Conservation (phyloP, 1,140 invertebrate species). For the Acromyrmex echinatior region DNA sequence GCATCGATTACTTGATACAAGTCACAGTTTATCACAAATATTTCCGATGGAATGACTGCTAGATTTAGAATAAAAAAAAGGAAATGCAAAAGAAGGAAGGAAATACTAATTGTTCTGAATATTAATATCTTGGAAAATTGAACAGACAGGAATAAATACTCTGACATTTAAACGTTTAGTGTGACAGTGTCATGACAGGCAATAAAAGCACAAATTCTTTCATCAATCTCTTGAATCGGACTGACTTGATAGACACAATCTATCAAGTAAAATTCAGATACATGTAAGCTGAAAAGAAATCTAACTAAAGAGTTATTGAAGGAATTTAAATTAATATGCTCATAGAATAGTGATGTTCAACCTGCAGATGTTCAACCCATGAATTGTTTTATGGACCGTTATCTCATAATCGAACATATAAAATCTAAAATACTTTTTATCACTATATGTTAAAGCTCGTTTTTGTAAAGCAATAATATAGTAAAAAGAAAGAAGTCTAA, state of each 20-base stretch:
- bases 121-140: constrained; percentile 50
- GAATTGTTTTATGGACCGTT: too few relatives aligned
- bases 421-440: too few relatives aligned
- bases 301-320: not conserved
- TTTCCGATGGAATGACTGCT: constrained; percentile 69
- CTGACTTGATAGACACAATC: not conserved
- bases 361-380: too few relatives aligned
- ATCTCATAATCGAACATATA: too few relatives aligned
- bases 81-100: constrained; percentile 31
- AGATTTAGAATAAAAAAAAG: constrained; percentile 49
- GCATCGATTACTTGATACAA: constrained; percentile 6
- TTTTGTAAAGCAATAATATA: too few relatives aligned
- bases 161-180: constrained; percentile 51
- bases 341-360: too few relatives aligned
- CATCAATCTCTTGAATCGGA: constrained; percentile 30
- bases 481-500: too few relatives aligned
- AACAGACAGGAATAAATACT: constrained; percentile 70
- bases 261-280: constrained; percentile 4
- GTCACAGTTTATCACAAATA: constrained; percentile 50
- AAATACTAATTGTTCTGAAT: constrained; percentile 8
- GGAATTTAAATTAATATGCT: not conserved
- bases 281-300: not conserved
- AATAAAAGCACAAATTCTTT: constrained; percentile 19
- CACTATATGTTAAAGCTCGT: too few relatives aligned
- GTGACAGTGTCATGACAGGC: constrained; percentile 38